Percentiles rank a stretch among this genome's conserved stretches.
phyloP scores from a whole-genome alignment of 2,888 invertebrate genomes.

The Meiosimyza decipiens region DNA sequence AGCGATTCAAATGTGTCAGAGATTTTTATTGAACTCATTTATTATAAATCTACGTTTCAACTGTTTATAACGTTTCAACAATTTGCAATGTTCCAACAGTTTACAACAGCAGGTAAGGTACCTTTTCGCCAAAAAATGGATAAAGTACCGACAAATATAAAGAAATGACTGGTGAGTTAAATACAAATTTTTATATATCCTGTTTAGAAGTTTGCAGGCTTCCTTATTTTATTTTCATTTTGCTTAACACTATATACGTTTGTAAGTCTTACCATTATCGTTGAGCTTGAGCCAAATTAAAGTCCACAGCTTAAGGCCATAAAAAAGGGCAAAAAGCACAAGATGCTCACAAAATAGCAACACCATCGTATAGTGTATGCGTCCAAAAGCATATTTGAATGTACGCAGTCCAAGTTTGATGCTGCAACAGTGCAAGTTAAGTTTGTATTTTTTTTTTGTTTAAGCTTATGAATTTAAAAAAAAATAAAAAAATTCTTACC shows the following conservation, averaged over 20 bases:
- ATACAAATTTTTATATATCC: no score
- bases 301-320: constrained; percentile 67
- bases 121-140: no score
- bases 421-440: constrained; percentile 55
- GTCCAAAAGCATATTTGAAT: constrained; percentile 71
- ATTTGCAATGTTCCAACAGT: no score
- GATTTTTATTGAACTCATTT: no score
- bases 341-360: constrained; percentile 69
- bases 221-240: no score
- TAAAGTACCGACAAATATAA: no score
- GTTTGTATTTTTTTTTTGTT: neutral
- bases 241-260: neutral
- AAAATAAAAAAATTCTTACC: constrained; percentile 37
- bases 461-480: neutral
- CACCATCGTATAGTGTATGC: constrained; percentile 69
- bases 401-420: constrained; percentile 70
- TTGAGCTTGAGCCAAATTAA: constrained; percentile 15
- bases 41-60: no score
- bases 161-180: no score
- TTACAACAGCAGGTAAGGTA: no score
- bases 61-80: no score
- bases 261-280: constrained; percentile 4
- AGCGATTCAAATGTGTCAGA: no score
- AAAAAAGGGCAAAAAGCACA: constrained; percentile 61
- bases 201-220: no score